These are phyloP conservation scores for Charaxes varanes DNA, from an alignment of 1,140 invertebrate genomes.

Conservation along the genomic window DNA sequence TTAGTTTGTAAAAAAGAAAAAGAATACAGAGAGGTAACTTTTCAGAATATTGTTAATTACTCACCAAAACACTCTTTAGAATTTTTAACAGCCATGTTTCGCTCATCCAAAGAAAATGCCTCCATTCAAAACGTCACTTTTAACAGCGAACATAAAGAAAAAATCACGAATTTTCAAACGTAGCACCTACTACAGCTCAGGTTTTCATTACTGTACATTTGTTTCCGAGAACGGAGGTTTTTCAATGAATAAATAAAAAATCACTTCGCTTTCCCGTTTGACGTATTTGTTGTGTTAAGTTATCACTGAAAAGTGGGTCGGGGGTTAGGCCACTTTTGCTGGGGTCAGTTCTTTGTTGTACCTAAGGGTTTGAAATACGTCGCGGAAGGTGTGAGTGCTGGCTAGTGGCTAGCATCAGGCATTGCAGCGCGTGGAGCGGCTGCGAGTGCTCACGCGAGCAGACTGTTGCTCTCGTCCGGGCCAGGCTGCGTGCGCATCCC, in stretches of 20 bases:
- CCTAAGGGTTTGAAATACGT: conserved; percentile 6
- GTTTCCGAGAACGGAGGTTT: not conserved
- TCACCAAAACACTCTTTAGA: not conserved
- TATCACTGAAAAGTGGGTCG: conserved; percentile 48
- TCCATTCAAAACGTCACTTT: not conserved
- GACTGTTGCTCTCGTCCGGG: conserved; percentile 74
- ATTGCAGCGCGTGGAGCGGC: conserved; percentile 37
- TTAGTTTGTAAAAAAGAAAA: too few relatives aligned
- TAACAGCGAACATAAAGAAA: not conserved
- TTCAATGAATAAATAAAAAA: conserved; percentile 14
- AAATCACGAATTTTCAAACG: too few relatives aligned
- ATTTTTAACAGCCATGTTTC: not conserved
- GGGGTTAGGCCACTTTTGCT: not conserved
- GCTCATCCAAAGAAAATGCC: not conserved
- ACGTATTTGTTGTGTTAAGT: conserved; percentile 12
- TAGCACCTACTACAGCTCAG: not conserved
- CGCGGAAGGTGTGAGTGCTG: conserved; percentile 26
- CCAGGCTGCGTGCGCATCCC: conserved; percentile 75
- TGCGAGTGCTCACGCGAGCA: conserved; percentile 55
- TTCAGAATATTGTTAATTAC: not conserved
- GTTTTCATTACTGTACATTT: conserved; percentile 1
- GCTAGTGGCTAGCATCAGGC: conserved; percentile 56
- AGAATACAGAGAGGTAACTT: not conserved
- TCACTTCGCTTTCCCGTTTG: conserved; percentile 1
- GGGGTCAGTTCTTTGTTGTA: not conserved